A percentile compares a stretch with the other conserved stretches of the same genome.
Conservation (phyloP, 2,888 invertebrate genomes). For the Galeruca laticollis region DNA sequence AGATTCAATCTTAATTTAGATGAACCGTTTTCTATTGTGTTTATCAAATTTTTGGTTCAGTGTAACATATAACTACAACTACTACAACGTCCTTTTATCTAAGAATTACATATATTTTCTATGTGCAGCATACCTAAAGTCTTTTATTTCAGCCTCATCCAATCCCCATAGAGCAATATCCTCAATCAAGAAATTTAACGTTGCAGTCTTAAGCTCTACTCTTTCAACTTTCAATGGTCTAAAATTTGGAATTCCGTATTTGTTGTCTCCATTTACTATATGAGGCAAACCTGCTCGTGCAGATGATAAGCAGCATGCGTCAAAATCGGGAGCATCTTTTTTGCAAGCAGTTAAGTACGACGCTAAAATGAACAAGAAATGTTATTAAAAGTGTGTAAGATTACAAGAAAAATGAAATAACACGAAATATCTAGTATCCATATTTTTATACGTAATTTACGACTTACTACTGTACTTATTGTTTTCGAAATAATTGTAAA, state of each 20-base stretch:
- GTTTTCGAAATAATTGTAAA: too few species aligned
- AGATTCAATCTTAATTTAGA: too few species aligned
- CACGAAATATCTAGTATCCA: too few species aligned
- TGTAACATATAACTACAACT: too few species aligned
- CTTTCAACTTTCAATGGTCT: conserved; percentile 52
- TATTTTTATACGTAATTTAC: too few species aligned
- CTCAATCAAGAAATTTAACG: conserved; percentile 46
- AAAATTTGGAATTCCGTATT: conserved; percentile 53
- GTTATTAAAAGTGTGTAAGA: too few species aligned
- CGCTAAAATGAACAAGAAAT: conserved; percentile 27
- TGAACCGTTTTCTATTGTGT: too few species aligned
- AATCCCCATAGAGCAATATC: conserved; percentile 49
- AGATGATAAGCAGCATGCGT: conserved; percentile 26
- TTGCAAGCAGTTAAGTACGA: conserved; percentile 36
- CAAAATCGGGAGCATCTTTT: conserved; percentile 33
- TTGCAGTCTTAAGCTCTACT: conserved; percentile 47
- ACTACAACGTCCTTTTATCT: too few species aligned
- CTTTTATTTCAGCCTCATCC: conserved; percentile 44
- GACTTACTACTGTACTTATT: too few species aligned
- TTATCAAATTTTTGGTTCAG: too few species aligned
- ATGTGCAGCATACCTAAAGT: conserved; percentile 46
- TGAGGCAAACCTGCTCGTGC: conserved; percentile 28
- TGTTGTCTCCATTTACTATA: conserved; percentile 47
- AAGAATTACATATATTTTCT: background rate
- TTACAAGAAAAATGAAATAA: too few species aligned